phyloP scores from a whole-genome alignment of 2,797 vertebrate genomes.

The Karalla daura region DNA sequence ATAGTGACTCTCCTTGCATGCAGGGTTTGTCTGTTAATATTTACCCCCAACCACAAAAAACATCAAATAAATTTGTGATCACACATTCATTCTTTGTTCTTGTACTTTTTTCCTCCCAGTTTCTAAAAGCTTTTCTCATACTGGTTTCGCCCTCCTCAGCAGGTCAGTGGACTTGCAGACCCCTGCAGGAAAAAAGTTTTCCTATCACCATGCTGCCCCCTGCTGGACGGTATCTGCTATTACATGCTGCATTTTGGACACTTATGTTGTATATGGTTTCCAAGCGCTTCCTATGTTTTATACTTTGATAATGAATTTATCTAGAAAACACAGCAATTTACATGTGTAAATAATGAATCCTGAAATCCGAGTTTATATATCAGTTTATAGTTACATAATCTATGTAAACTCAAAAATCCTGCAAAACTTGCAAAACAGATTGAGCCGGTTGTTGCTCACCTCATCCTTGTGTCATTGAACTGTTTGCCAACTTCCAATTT shows the following conservation, averaged over 20 bases:
- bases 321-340: neutral
- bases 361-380: neutral
- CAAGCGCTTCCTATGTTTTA: too few relatives aligned
- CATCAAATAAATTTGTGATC: neutral
- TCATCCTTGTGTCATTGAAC: too few relatives aligned
- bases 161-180: neutral
- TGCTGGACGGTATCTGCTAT: neutral
- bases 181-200: neutral
- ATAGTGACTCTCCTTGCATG: neutral
- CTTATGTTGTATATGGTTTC: neutral
- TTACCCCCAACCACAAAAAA: neutral
- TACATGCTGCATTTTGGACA: constrained; percentile 2
- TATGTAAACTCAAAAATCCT: too few relatives aligned
- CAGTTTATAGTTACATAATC: too few relatives aligned
- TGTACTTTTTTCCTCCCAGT: neutral
- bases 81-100: neutral
- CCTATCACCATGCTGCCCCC: constrained; percentile 35
- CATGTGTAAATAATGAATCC: neutral
- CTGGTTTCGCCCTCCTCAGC: neutral
- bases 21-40: neutral
- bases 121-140: neutral
- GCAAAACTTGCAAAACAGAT: too few relatives aligned
- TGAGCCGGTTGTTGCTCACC: too few relatives aligned
- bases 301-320: neutral
- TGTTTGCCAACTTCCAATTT: too few relatives aligned